Conservation (phyloP, 2,888 invertebrate species). For the Melanotus villosus region DNA sequence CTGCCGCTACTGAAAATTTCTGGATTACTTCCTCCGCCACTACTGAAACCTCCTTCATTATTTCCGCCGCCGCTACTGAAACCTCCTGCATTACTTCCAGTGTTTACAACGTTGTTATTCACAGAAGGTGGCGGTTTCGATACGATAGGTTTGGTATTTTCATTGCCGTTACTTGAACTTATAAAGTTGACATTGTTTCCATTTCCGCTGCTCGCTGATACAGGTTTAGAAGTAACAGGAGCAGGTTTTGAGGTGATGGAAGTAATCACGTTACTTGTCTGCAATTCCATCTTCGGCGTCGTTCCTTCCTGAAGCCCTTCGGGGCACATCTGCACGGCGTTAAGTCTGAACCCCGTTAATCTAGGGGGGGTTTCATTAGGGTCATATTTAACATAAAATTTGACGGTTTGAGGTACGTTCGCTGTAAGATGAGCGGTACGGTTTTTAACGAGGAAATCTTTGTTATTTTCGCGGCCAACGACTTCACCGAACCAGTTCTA, state of each 20-base stretch:
- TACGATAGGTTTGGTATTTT: no score
- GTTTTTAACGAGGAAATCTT: conserved; percentile 72
- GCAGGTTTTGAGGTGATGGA: no score
- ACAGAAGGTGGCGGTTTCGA: no score
- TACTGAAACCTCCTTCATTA: no score
- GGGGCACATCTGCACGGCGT: conserved; percentile 74
- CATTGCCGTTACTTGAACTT: no score
- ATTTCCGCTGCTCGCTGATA: not conserved
- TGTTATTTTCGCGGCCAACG: conserved; percentile 71
- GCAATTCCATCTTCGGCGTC: not conserved
- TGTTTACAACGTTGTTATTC: no score
- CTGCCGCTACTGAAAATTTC: not conserved
- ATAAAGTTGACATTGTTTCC: no score
- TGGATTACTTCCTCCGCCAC: no score
- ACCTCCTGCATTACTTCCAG: no score
- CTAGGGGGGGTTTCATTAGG: conserved; percentile 67
- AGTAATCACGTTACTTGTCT: conserved; percentile 21
- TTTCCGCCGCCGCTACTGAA: no score
- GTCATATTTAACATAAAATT: conserved; percentile 76
- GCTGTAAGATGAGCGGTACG: conserved; percentile 72
- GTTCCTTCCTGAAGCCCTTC: conserved; percentile 44
- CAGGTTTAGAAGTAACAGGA: no score
- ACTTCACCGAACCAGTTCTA: conserved; percentile 73
- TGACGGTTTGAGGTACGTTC: conserved; percentile 71
- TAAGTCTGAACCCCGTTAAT: conserved; percentile 70